These are phyloP conservation scores for Craseonycteris thonglongyai DNA, from an alignment of 2,113 vertebrate genomes.

Conservation along the genomic window DNA sequence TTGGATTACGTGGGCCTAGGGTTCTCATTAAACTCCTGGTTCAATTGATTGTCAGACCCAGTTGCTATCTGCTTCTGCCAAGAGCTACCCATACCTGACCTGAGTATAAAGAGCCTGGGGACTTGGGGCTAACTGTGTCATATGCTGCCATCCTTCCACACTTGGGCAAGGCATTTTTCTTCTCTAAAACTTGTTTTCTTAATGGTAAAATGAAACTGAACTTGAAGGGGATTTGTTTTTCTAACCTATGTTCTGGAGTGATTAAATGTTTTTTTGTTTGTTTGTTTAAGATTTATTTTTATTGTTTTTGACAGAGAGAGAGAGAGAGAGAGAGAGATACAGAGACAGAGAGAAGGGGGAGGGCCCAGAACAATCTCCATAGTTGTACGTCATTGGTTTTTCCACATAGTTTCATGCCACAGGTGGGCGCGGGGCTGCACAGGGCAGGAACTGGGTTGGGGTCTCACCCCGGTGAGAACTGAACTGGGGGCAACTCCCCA, in stretches of 20 bases:
- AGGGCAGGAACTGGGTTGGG: too few relatives aligned
- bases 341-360: too few relatives aligned
- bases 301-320: too few relatives aligned
- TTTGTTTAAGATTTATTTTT: too few relatives aligned
- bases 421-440: too few relatives aligned
- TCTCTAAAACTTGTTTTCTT: not conserved
- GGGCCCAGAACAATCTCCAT: too few relatives aligned
- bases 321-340: too few relatives aligned
- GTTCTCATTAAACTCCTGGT: not conserved
- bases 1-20: not conserved
- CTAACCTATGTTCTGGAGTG: not conserved
- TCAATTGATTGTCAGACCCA: not conserved
- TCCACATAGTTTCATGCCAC: too few relatives aligned
- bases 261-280: too few relatives aligned
- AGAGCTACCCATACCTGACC: not conserved
- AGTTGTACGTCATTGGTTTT: too few relatives aligned
- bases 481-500: too few relatives aligned
- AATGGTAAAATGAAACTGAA: not conserved
- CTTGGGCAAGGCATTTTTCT: not conserved
- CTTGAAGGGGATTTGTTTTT: not conserved
- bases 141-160: not conserved
- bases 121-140: not conserved
- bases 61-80: not conserved
- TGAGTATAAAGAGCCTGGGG: not conserved
- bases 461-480: too few relatives aligned